Conservation (phyloP, 1,140 invertebrate genomes). For the Vanessa atalanta region DNA sequence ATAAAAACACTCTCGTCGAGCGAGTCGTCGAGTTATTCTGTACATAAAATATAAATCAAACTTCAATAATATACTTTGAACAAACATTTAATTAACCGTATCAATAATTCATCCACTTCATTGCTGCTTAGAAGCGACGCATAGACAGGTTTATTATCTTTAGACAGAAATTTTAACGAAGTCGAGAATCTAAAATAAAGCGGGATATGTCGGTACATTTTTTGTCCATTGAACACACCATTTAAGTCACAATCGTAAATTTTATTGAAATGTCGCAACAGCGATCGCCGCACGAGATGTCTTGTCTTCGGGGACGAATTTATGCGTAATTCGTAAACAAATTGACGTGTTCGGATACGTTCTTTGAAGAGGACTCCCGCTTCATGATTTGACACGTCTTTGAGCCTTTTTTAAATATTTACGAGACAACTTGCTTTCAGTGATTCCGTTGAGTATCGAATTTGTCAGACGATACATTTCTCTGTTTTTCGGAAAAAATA, state of each 20-base stretch:
- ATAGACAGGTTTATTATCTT: conserved; percentile 72
- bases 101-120: conserved; percentile 65
- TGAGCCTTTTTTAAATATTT: conserved; percentile 65
- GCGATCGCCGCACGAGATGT: conserved; percentile 76
- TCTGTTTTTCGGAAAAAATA: conserved; percentile 24
- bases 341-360: conserved; percentile 72
- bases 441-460: conserved; percentile 42
- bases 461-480: conserved; percentile 29
- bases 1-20: background rate
- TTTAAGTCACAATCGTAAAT: conserved; percentile 80
- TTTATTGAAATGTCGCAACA: conserved; percentile 80
- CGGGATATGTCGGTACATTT: conserved; percentile 68
- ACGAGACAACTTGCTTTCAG: conserved; percentile 49
- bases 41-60: conserved; percentile 6
- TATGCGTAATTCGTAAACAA: conserved; percentile 81
- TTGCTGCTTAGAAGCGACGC: conserved; percentile 59
- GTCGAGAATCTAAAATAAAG: conserved; percentile 56
- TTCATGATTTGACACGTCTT: conserved; percentile 76
- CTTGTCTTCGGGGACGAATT: conserved; percentile 77
- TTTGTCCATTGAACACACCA: conserved; percentile 74
- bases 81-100: conserved; percentile 51
- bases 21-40: conserved; percentile 3
- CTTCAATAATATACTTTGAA: conserved; percentile 26
- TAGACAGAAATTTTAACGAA: conserved; percentile 78
- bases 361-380: conserved; percentile 63